Conservation (phyloP, 1,140 invertebrate genomes). For the Laodelphax striatellus region DNA sequence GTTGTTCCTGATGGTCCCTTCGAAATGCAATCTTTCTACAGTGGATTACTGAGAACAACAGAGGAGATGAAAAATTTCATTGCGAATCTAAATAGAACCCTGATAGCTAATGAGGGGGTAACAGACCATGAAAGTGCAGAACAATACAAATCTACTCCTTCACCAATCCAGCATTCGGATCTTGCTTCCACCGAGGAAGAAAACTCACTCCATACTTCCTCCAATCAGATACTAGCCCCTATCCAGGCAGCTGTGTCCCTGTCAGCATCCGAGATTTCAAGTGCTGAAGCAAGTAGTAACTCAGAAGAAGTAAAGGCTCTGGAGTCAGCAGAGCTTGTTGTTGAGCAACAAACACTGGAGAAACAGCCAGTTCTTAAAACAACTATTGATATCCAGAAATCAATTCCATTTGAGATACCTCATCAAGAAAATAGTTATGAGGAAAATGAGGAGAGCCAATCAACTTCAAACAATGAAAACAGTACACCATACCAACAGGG, state of each 20-base stretch:
- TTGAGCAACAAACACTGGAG: slow-evolving; percentile 16
- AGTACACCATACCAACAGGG: neutral
- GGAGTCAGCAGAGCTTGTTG: neutral
- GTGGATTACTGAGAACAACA: too few relatives aligned
- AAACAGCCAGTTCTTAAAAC: slow-evolving; percentile 18
- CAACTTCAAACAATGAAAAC: neutral
- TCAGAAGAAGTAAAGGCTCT: neutral
- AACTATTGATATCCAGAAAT: slow-evolving; percentile 20
- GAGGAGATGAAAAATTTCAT: too few relatives aligned
- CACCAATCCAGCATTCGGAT: slow-evolving; percentile 5
- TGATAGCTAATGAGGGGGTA: too few relatives aligned
- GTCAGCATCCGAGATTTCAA: slow-evolving; percentile 22
- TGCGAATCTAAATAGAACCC: too few relatives aligned
- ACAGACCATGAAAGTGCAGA: neutral
- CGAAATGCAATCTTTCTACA: neutral
- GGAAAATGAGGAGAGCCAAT: neutral
- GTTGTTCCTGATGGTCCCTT: neutral
- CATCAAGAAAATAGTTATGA: neutral
- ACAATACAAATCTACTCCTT: neutral
- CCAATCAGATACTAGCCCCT: slow-evolving; percentile 30
- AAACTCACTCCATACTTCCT: slow-evolving; percentile 19
- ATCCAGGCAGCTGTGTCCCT: slow-evolving; percentile 35
- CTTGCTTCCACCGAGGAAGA: slow-evolving; percentile 4
- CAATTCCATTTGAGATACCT: slow-evolving; percentile 19
- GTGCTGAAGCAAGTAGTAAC: slow-evolving; percentile 11